Conservation (phyloP, 2,113 vertebrate genomes). For the Danionella cerebrum region DNA sequence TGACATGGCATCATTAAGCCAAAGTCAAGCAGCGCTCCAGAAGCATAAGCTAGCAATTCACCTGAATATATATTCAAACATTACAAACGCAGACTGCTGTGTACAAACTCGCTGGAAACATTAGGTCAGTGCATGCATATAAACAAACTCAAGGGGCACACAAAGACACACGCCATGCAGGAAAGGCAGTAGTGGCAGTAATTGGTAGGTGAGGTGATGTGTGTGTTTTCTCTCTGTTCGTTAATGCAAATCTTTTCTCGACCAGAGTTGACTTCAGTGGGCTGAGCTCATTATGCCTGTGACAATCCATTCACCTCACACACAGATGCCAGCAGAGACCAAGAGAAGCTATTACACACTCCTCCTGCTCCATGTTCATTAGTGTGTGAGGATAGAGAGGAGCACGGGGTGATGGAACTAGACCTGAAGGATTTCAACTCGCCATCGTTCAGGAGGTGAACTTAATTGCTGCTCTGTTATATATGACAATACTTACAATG, state of each 20-base stretch:
- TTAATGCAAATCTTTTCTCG: conserved; percentile 5
- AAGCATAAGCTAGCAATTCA: conserved; percentile 4
- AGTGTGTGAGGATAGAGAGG: background rate
- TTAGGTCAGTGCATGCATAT: background rate
- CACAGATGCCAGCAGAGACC: background rate
- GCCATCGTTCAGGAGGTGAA: too few species aligned
- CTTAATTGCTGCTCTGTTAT: too few species aligned
- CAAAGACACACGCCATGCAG: background rate
- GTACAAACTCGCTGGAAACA: background rate
- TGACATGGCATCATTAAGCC: conserved; percentile 5
- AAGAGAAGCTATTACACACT: conserved; percentile 5
- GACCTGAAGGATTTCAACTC: too few species aligned
- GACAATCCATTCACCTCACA: conserved; percentile 7
- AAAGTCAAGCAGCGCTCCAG: background rate
- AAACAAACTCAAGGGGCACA: background rate
- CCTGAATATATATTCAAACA: background rate
- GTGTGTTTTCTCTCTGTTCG: background rate
- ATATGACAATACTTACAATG: too few species aligned
- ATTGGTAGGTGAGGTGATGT: background rate
- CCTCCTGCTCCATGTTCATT: background rate
- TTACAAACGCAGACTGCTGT: background rate
- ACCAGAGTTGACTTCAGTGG: background rate
- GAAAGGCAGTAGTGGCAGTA: background rate
- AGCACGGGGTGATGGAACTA: background rate
- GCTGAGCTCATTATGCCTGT: conserved; percentile 27